phyloP scores from a whole-genome alignment of 2,113 vertebrate genomes.

The Hippopotamus amphibius region DNA sequence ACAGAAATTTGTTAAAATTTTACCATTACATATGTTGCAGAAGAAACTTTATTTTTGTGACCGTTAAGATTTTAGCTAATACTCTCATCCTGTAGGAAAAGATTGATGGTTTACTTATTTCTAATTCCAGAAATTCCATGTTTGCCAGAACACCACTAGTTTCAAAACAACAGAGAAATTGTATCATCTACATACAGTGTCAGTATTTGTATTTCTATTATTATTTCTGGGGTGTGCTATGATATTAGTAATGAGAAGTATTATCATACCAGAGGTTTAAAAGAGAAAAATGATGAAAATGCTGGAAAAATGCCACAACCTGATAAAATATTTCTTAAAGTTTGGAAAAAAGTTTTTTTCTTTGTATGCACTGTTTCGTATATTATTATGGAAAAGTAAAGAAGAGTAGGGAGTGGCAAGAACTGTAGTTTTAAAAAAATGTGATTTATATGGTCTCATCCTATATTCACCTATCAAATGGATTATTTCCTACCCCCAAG shows the following conservation, averaged over 20 bases:
- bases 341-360: background rate
- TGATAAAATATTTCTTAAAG: background rate
- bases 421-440: background rate
- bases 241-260: background rate
- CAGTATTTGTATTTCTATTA: background rate
- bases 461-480: background rate
- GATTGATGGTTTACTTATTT: background rate
- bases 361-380: background rate
- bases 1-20: background rate
- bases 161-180: background rate
- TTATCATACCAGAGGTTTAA: background rate
- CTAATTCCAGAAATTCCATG: background rate
- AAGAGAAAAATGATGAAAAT: background rate
- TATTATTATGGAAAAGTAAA: background rate
- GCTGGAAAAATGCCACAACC: background rate
- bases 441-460: background rate
- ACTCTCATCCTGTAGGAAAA: background rate
- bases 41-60: conserved; percentile 36
- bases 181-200: background rate
- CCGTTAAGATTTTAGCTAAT: background rate
- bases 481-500: background rate
- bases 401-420: background rate
- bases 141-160: background rate
- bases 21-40: background rate
- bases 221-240: background rate